A percentile compares a stretch with the other conserved stretches of the same genome.
phyloP scores from a whole-genome alignment of 2,113 vertebrate species.

The Ceyx margarethae region DNA sequence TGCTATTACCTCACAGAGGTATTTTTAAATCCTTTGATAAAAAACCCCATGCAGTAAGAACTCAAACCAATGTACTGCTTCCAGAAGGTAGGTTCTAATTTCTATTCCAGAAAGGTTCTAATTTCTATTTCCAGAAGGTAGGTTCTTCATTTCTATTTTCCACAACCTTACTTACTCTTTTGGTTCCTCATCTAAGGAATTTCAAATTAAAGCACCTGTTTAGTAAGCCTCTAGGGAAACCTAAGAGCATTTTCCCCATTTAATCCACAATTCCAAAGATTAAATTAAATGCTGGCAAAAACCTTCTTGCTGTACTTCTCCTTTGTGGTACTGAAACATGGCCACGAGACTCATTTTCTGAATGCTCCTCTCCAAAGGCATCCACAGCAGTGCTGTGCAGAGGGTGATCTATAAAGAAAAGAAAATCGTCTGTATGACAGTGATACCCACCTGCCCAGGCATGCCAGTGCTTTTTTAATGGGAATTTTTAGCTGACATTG shows the following conservation, averaged over 20 bases:
- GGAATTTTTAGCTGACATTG: background rate
- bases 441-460: background rate
- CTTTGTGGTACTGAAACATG: background rate
- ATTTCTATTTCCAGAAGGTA: background rate
- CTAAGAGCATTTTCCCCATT: background rate
- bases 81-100: background rate
- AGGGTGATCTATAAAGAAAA: conserved; percentile 64
- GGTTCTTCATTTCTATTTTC: background rate
- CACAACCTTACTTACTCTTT: background rate
- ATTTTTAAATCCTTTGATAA: background rate
- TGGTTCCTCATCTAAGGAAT: background rate
- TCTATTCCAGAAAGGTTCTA: too few relatives aligned
- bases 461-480: background rate
- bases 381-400: conserved; percentile 79
- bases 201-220: background rate
- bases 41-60: background rate
- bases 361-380: conserved; percentile 22
- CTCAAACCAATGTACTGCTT: background rate
- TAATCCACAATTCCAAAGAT: background rate
- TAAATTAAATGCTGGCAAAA: background rate
- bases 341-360: background rate
- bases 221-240: background rate
- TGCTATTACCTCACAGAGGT: background rate
- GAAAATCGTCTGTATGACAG: background rate
- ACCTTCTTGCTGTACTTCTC: background rate